Conservation (phyloP, 2,113 vertebrate genomes). For the Grallaria varia region DNA sequence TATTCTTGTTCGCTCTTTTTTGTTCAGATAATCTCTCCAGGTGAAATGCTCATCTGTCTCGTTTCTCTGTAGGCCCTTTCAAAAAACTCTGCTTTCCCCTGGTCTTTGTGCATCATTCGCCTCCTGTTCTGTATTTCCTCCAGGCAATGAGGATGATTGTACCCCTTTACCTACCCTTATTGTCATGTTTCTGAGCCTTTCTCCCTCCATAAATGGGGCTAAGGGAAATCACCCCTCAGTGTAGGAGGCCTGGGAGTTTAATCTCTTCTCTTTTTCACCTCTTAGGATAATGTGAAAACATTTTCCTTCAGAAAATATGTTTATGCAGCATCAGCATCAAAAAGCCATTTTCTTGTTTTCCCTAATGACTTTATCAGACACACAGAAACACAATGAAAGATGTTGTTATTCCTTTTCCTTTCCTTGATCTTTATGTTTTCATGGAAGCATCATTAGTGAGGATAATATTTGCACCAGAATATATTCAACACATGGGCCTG, state of each 20-base stretch:
- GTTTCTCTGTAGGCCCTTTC: neutral
- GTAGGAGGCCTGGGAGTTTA: neutral
- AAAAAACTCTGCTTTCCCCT: neutral
- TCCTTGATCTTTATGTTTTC: conserved; percentile 58
- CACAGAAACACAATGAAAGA: conserved; percentile 58
- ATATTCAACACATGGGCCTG: conserved; percentile 36
- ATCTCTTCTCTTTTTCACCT: conserved; percentile 36
- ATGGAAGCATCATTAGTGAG: conserved; percentile 32
- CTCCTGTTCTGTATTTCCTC: neutral
- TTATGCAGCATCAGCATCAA: conserved; percentile 73
- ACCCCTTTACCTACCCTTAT: neutral
- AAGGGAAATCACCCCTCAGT: neutral
- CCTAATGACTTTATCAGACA: conserved; percentile 67
- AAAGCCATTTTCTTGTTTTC: conserved; percentile 71
- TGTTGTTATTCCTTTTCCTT: conserved; percentile 55
- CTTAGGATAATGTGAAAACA: conserved; percentile 64
- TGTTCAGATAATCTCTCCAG: neutral
- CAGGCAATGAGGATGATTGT: neutral
- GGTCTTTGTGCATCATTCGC: neutral
- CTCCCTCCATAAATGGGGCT: neutral
- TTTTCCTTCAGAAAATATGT: conserved; percentile 63
- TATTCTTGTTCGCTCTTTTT: neutral
- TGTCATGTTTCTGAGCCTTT: neutral
- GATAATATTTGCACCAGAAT: conserved; percentile 39
- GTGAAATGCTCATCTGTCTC: neutral